Conservation (phyloP, 2,113 vertebrate species). For the Gopherus flavomarginatus region DNA sequence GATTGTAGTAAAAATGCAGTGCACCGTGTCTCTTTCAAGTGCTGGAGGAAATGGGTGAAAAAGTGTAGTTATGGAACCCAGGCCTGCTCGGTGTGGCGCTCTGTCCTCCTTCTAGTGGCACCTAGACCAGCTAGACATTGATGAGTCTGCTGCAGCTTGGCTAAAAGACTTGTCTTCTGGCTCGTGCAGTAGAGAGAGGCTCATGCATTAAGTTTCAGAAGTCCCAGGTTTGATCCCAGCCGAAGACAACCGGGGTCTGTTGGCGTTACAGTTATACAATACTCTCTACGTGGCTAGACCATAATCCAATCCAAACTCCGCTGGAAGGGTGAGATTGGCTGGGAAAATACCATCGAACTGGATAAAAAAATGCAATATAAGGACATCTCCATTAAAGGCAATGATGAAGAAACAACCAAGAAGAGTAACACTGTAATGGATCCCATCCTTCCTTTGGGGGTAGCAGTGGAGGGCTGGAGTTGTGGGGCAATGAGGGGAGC, state of each 20-base stretch:
- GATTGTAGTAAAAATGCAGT: not conserved
- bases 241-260: not conserved
- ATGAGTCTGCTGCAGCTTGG: not conserved
- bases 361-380: not conserved
- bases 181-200: not conserved
- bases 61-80: not conserved
- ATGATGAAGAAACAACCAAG: not conserved
- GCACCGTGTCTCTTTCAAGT: not conserved
- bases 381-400: not conserved
- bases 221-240: not conserved
- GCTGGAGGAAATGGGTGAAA: not conserved
- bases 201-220: not conserved
- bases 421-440: fast-evolving
- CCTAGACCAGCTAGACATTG: not conserved
- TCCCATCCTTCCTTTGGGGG: not conserved
- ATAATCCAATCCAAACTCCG: not conserved
- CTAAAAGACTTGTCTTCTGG: not conserved
- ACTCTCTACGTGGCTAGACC: not conserved
- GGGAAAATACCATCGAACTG: not conserved
- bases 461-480: not conserved
- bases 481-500: not conserved
- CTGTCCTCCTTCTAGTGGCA: too few species aligned
- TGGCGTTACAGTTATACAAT: not conserved
- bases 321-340: not conserved
- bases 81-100: not conserved